Base-by-base conservation (phyloP, 2,113 vertebrate species). In the Chunga burmeisteri region DNA sequence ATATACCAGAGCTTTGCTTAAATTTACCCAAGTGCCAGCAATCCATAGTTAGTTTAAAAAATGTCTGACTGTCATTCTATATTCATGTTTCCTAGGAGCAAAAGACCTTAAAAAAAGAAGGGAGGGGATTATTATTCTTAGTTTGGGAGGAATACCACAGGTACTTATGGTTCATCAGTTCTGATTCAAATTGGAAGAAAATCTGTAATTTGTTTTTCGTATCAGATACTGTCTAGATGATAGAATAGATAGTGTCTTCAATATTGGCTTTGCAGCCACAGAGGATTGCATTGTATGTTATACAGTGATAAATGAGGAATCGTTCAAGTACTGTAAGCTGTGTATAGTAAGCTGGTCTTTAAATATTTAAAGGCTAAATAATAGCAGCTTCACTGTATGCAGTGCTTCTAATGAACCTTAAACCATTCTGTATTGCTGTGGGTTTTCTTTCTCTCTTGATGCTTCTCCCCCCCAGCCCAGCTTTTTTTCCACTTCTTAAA, bases 281-380 rank as follows among this genome's bases (percentile, higher is more conserved):
- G 71, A 42, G 67, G 22, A 46, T 77, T 94, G 46, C 55, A 42
- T 6, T 77, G 62, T 83, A 5, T 89, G 49, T 87, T 93, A 93
- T 82, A 80, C 62, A 73, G 78, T 93, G 91, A 90, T 66, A 78
- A 90, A 90, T 59, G 86, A 91, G 58, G 52, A 81, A 78, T 84
- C 10, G 5, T 81, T 87, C 62, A 42, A 77, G 74, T 62, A 50
- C 67, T 93, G 30, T 82, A 86, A 86, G 40, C 52, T 86, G 42
- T 55, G 46, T 71, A 70, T 58, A 83, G 81, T 86, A 91, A 74
- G 56, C 49, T 70, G 46, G 30, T n/a, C 70, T 92, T 90, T 89
- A 96, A 94, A 82, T 87, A 91, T 92, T 94, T 95, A 81, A 95
- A 85, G 81, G 53, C 62, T 80, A 87, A 97, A 94, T 91, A 91